Base-by-base conservation (phyloP, 2,797 vertebrate genomes). In the Clarias laeviceps region DNA sequence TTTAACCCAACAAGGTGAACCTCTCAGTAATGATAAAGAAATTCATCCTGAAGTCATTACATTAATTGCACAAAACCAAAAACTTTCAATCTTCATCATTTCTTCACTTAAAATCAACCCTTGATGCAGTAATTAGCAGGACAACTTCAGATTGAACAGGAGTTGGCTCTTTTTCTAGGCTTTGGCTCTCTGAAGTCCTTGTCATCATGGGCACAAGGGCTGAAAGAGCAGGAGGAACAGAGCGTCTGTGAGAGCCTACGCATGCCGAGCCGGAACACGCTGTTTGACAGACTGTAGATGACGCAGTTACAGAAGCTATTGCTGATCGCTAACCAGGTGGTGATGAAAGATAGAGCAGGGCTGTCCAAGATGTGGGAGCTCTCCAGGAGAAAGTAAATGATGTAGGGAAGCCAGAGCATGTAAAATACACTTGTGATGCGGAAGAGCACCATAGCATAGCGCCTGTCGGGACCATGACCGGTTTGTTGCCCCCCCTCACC, bases 291-390 rank as follows among this genome's bases (percentile, higher is more conserved):
- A 92, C 98, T 99, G 90, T 99, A 99, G 90, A 99, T 99, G 82
- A 99, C 97, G 95, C 98, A 99, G 96, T 99, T 99, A 94, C 98
- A 99, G 94, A 99, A 99, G 95, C 98, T 99, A 94, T 99, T 99
- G 96, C 98, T 99, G 91, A 99, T 99, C 88, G 98, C 98, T 87
- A 99, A 96, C 98, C 98, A 99, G 1, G 98, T 99, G 3, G 98
- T 99, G 87, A 99, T 93, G 91, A 99, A 99, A 86, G 98, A 99
- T 73, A 99, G 93, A 0, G 97, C 94, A 0, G 98, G 95, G 90
- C 96, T 99, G 78, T 98, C 96, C 91, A 99, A 92, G 76, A 99
- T 95, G 68, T 98, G 96, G 24, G 97, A 99, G 93, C 98, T 99
- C 92, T 99, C 98, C 85, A 99, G 93, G 87, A 99, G 94, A 89